Percentiles rank a stretch among this genome's conserved stretches.
Evolutionary conservation across 2,888 invertebrate species (phyloP).

Genomic region (Lysandra bellargus): DNA sequence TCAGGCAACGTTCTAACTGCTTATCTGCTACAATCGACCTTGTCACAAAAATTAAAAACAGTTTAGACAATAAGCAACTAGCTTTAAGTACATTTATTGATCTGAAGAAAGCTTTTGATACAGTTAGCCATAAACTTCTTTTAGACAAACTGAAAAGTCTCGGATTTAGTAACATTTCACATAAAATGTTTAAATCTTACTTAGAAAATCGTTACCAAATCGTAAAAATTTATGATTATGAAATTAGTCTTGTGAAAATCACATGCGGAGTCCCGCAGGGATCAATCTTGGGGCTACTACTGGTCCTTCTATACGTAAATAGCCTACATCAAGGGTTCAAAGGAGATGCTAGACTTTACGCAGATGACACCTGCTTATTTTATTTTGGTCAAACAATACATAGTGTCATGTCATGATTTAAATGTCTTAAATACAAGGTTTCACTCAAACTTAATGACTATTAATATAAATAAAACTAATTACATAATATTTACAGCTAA

Average conservation of each 20-base stretch:
- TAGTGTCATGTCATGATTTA: constrained; percentile 18
- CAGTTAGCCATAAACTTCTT: constrained; percentile 13
- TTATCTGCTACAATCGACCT: constrained; percentile 23
- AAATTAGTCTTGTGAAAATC: constrained; percentile 3
- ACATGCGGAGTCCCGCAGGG: constrained; percentile 31
- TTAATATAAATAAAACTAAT: no score
- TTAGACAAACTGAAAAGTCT: not conserved
- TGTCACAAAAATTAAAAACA: not conserved
- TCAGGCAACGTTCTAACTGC: not conserved
- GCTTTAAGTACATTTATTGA: constrained; percentile 30
- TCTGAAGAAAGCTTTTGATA: constrained; percentile 30
- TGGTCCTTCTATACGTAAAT: no score
- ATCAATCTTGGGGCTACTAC: not conserved
- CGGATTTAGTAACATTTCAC: not conserved
- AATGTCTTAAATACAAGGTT: constrained; percentile 8
- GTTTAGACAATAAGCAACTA: constrained; percentile 25
- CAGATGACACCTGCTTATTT: no score
- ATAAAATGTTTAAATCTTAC: not conserved
- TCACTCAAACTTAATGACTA: not conserved
- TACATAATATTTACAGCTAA: no score
- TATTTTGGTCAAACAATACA: not conserved
- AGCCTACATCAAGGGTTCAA: no score
- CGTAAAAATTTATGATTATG: constrained; percentile 10
- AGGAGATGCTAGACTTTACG: no score
- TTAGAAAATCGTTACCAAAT: not conserved